Evolutionary conservation across 2,888 invertebrate species (phyloP), one percentile per base, ranked within the genome.

Genomic region (Monochamus alternatus): DNA sequence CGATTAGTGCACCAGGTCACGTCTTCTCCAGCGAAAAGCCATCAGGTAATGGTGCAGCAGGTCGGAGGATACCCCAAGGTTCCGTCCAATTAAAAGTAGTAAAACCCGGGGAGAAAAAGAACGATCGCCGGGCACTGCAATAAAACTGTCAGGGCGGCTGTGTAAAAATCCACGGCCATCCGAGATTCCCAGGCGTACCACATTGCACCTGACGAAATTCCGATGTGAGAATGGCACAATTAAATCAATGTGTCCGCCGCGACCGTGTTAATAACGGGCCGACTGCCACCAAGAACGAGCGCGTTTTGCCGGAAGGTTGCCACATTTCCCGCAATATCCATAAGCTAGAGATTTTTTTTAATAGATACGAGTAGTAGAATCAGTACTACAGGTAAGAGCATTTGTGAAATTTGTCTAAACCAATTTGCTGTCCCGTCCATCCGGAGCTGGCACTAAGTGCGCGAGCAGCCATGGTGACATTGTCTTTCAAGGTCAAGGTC

Each of bases 201-300:
- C 75, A 79, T 84, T 85, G 86, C 86, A 86, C 86, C 85, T 86
- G 85, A 85, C 80, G 84, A 84, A 85, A 87, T 86, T 86, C 86
- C 85, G 75, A 79, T 79, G 81, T 75, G 83, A 79, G 82, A 85
- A 84, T 81, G 77, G 80, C 84, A 86, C 87, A 87, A 88, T 87
- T 88, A 87, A 87, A 88, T 87, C 87, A 87, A 87, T 83, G 84
- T 84, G 86, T 86, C 81, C 84, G 81, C 78, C 83, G 85, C 82
- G 83, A 84, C 86, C 86, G 87, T 81, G 84, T 85, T 84, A 84
- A 84, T 84, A 84, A 85, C 82, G 82, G 79, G 82, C 79, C 80
- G 76, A 76, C 82, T 84, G 85, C 84, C 86, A 85, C 86, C 84
- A 82, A 4, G 77, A 79, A 77, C 73, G 72, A 76, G 73, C 64